Evolutionary conservation across 2,113 vertebrate genomes (phyloP), one percentile per base, ranked within the genome.

Genomic region (Brachirus orientalis): DNA sequence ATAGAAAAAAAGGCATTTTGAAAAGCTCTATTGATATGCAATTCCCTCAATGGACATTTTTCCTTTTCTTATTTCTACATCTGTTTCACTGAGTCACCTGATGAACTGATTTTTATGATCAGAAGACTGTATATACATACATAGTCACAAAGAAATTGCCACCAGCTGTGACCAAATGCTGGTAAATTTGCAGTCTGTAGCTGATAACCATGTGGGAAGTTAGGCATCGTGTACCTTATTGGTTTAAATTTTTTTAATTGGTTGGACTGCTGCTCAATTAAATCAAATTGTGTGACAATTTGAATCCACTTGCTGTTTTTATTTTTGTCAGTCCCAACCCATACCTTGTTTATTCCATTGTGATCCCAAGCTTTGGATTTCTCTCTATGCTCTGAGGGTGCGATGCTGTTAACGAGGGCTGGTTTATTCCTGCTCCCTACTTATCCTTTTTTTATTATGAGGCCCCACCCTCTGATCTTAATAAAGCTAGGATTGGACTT

Each of bases 401-500:
- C 61, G 60, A 77, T 66, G 51, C 44, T 66, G 76, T 82, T 88
- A 88, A 87, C 85, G n/a, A 82, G 72, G 44, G 45, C 56, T 77
- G 11, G 38, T 43, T 43, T 43, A 13, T 63, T 47, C 18, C 2
- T 11, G 4, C 1, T 4, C 19, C 50, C 40, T 63, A 41, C 16
- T 69, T 40, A 3, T 64, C 41, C 36, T 46, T 37, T 28, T 38
- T 80, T 85, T 75, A 73, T 72, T 53, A 63, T 14, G 1, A 75
- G 74, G 63, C 67, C 66, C 71, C 77, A 56, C 72, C 69, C 63
- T 60, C 51, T 65, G 80, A 79, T 80, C 72, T 84, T 88, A 87
- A 91, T 91, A 80, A 89, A 91, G 84, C 87, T 77, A 33, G 18
- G 63, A 72, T 80, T 52, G 53, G 83, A 89, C 87, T 91, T 92